Evolutionary conservation across 1,140 invertebrate species (phyloP).

Genomic region (Drosophila arawakana): DNA sequence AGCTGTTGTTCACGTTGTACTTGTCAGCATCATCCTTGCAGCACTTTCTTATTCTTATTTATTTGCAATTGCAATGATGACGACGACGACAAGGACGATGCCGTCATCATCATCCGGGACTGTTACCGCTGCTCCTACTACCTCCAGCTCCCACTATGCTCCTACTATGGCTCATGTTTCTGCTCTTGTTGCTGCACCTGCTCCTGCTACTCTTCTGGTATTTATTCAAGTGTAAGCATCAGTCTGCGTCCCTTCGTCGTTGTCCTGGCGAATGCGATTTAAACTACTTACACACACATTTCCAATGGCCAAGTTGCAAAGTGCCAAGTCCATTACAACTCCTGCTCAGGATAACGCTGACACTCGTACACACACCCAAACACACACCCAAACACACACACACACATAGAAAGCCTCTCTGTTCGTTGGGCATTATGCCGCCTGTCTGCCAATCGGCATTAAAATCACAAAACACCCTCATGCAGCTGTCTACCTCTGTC

Average conservation of each 20-base stretch:
- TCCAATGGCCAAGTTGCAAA: conserved; percentile 80
- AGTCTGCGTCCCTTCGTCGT: conserved; percentile 27
- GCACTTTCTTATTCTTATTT: conserved; percentile 72
- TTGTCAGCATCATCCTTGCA: conserved; percentile 53
- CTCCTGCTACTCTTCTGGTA: conserved; percentile 49
- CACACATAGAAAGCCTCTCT: conserved; percentile 30
- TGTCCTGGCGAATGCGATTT: conserved; percentile 68
- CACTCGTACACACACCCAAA: conserved; percentile 39
- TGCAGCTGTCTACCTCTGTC: conserved; percentile 4
- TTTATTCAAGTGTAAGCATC: conserved; percentile 80
- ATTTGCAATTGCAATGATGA: conserved; percentile 81
- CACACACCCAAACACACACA: conserved; percentile 37
- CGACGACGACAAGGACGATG: conserved; percentile 37
- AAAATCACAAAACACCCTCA: conserved; percentile 77
- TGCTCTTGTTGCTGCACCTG: conserved; percentile 10
- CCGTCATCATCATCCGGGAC: conserved; percentile 67
- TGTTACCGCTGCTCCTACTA: background rate
- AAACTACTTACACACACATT: conserved; percentile 82
- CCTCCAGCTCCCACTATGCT: background rate
- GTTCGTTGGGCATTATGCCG: conserved; percentile 31
- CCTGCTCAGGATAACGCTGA: conserved; percentile 45
- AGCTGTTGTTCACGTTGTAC: conserved; percentile 39
- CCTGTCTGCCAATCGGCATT: conserved; percentile 76
- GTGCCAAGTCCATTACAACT: conserved; percentile 78
- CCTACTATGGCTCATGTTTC: background rate